These are phyloP conservation scores for Archips crataeganus DNA, from an alignment of 2,888 invertebrate species.

Conservation along the genomic window DNA sequence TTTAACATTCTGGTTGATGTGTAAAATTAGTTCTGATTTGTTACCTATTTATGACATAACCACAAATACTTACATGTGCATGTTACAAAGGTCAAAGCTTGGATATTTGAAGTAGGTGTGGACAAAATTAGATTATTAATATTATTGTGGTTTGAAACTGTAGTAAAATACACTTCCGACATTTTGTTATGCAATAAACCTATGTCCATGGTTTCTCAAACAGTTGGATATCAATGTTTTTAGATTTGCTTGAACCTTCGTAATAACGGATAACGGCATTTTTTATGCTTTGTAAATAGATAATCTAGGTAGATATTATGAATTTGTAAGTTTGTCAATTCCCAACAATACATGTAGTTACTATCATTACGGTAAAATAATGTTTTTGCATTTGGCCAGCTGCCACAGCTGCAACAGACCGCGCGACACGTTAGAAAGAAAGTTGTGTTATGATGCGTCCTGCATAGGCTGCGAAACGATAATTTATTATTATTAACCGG, in stretches of 20 bases:
- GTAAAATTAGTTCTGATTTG: not conserved
- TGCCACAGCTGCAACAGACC: not conserved
- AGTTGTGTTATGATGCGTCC: not conserved
- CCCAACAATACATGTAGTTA: slow-evolving; percentile 64
- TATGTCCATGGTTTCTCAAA: not conserved
- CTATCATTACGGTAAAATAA: slow-evolving; percentile 51
- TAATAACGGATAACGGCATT: not conserved
- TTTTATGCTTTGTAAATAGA: slow-evolving; percentile 54
- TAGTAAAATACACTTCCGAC: not conserved
- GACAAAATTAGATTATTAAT: not conserved
- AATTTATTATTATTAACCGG: not conserved
- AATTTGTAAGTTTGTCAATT: slow-evolving; percentile 81
- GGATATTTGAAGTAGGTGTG: not conserved
- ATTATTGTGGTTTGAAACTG: not conserved
- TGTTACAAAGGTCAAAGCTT: not conserved
- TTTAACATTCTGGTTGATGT: not conserved
- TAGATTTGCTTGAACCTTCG: slow-evolving; percentile 4
- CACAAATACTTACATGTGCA: not conserved
- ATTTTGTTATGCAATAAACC: not conserved
- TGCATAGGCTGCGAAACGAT: not conserved
- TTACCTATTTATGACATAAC: not conserved
- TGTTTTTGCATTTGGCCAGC: not conserved
- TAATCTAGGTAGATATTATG: slow-evolving; percentile 66
- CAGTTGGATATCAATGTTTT: not conserved
- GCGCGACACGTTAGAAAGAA: not conserved